phyloP scores from a whole-genome alignment of 2,797 vertebrate species.

The Ibycter americanus region DNA sequence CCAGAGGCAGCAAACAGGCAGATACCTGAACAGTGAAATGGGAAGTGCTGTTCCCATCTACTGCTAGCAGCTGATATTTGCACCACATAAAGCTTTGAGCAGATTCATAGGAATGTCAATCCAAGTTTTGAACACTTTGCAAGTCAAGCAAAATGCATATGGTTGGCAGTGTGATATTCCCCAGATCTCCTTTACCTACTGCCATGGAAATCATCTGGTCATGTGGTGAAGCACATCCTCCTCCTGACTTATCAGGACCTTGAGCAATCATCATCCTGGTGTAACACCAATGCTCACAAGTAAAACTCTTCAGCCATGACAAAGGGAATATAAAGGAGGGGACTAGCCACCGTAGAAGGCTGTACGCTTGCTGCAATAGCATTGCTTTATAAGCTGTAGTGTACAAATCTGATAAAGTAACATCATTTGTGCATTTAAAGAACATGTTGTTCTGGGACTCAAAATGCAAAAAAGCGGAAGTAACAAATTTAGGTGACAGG shows the following conservation, averaged over 20 bases:
- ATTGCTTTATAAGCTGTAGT: neutral
- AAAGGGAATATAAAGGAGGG: neutral
- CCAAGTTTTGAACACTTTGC: neutral
- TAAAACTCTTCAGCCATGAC: neutral
- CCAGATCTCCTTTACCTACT: neutral
- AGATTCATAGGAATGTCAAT: neutral
- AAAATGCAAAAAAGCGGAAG: neutral
- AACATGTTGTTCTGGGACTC: neutral
- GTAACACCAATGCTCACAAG: neutral
- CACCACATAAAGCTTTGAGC: neutral
- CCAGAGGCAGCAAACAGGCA: neutral
- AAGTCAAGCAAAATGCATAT: neutral
- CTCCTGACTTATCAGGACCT: neutral
- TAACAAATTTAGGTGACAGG: neutral
- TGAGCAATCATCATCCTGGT: neutral
- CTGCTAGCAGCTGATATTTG: neutral
- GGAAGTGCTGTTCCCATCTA: neutral
- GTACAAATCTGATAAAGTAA: neutral
- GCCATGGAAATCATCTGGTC: neutral
- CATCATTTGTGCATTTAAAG: neutral
- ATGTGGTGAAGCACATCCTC: rapidly evolving
- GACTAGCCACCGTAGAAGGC: neutral
- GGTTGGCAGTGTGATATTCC: neutral
- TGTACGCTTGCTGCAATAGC: neutral
- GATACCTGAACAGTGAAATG: neutral